These are phyloP conservation scores for Nesogale talazaci DNA, from an alignment of 2,113 vertebrate species.

Conservation along the genomic window DNA sequence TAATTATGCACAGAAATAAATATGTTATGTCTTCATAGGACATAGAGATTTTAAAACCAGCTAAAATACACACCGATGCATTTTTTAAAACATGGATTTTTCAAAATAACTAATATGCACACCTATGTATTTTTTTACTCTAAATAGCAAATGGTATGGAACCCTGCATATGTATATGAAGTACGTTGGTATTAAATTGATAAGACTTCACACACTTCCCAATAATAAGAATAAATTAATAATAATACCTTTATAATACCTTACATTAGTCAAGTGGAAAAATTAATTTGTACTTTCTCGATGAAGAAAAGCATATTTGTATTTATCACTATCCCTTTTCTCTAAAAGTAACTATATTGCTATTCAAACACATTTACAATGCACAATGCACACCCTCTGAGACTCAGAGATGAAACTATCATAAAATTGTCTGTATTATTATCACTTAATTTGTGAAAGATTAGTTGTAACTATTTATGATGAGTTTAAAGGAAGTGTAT, in stretches of 20 bases:
- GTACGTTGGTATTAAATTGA: background rate
- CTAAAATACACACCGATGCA: too few relatives aligned
- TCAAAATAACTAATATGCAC: background rate
- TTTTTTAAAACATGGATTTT: background rate
- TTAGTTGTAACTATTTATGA: background rate
- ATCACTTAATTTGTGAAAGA: background rate
- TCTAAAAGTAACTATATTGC: background rate
- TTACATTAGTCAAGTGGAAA: background rate
- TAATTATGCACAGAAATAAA: slow-evolving; percentile 23
- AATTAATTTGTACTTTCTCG: slow-evolving; percentile 21
- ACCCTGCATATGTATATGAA: background rate
- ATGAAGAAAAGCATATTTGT: background rate
- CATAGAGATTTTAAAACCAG: background rate
- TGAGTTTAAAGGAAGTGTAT: slow-evolving; percentile 12
- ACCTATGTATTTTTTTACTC: background rate
- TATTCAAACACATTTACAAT: background rate
- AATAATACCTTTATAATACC: background rate
- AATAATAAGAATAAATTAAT: background rate
- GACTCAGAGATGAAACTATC: slow-evolving; percentile 52
- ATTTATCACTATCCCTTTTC: background rate
- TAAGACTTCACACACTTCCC: slow-evolving; percentile 15
- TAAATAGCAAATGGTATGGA: background rate
- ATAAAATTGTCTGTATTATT: background rate
- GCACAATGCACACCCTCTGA: background rate
- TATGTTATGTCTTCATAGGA: slow-evolving; percentile 31